Conservation (phyloP, 1,140 invertebrate species). For the Drosophila tropicalis region DNA sequence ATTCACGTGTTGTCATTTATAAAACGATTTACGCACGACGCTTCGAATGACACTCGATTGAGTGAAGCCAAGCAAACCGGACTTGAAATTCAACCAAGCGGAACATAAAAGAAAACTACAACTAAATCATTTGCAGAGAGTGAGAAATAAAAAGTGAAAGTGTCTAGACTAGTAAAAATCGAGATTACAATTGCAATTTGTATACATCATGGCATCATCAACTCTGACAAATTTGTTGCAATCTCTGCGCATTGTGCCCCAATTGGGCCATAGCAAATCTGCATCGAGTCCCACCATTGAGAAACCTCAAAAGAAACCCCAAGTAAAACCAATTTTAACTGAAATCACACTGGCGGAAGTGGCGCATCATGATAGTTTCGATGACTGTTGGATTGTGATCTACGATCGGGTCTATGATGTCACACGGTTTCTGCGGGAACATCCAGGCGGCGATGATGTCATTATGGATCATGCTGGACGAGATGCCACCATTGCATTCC, state of each 20-base stretch:
- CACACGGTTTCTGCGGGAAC: constrained; percentile 89
- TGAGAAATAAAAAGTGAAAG: constrained; percentile 65
- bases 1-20: constrained; percentile 75
- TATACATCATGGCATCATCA: constrained; percentile 61
- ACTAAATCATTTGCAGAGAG: constrained; percentile 26
- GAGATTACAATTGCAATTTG: constrained; percentile 28
- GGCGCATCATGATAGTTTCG: constrained; percentile 86
- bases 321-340: constrained; percentile 41
- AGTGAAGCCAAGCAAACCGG: constrained; percentile 47
- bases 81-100: constrained; percentile 29
- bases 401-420: constrained; percentile 91
- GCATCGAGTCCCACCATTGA: constrained; percentile 25
- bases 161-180: constrained; percentile 12
- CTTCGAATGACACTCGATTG: constrained; percentile 61
- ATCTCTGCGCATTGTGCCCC: constrained; percentile 64
- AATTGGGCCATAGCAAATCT: constrained; percentile 37
- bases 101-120: constrained; percentile 32
- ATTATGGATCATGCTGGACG: constrained; percentile 93
- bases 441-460: constrained; percentile 93
- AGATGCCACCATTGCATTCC: constrained; percentile 93
- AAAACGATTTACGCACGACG: constrained; percentile 61
- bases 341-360: constrained; percentile 86
- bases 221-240: constrained; percentile 70
- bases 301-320: constrained; percentile 32
- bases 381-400: constrained; percentile 89